phyloP scores from a whole-genome alignment of 2,888 invertebrate species.

The Augochlorella aurata region DNA sequence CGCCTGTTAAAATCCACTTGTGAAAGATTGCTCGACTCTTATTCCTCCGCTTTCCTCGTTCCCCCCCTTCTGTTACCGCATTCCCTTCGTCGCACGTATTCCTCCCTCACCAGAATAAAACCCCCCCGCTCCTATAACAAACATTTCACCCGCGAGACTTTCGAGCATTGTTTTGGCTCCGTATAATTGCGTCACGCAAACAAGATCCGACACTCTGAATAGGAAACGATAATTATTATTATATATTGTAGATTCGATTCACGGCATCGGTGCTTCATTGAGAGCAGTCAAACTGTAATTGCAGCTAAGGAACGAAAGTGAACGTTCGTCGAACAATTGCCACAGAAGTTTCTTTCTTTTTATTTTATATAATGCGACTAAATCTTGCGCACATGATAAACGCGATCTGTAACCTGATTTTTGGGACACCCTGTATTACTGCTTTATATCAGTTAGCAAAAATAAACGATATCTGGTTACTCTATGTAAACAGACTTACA shows the following conservation, averaged over 20 bases:
- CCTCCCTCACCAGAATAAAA: constrained; percentile 18
- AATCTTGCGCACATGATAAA: no score
- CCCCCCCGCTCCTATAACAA: constrained; percentile 1
- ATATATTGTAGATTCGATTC: constrained; percentile 41
- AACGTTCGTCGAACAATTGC: no score
- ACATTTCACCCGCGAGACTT: constrained; percentile 26
- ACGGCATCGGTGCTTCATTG: constrained; percentile 7
- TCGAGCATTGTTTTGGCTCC: constrained; percentile 41
- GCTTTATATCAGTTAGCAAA: no score
- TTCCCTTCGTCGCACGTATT: not conserved
- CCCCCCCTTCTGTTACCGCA: not conserved
- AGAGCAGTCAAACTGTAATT: no score
- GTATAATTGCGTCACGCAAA: constrained; percentile 50
- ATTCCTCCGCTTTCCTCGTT: not conserved
- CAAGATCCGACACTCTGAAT: constrained; percentile 10
- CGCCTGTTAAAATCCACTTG: constrained; percentile 47
- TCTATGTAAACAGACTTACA: no score
- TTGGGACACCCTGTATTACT: no score
- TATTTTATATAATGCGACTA: no score
- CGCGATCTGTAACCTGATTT: no score
- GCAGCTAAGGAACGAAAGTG: no score
- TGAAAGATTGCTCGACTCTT: constrained; percentile 42
- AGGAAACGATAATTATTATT: constrained; percentile 12
- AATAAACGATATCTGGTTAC: no score
- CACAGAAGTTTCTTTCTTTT: no score